phyloP scores from a whole-genome alignment of 1,140 invertebrate species.

The Eumeta japonica region DNA sequence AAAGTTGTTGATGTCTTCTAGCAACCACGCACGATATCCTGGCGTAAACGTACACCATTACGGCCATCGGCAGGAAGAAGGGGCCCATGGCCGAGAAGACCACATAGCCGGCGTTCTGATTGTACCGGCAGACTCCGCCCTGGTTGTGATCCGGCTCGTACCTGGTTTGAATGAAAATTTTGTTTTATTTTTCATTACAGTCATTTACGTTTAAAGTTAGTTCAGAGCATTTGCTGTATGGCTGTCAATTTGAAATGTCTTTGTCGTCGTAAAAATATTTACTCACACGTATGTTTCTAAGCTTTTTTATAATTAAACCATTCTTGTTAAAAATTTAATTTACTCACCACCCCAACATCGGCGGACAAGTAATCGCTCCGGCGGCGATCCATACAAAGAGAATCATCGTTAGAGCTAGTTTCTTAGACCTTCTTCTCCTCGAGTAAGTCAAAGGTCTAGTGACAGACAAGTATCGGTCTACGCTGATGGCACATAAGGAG shows the following conservation, averaged over 20 bases:
- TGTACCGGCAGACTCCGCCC: slow-evolving; percentile 68
- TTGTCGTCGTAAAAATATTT: no score
- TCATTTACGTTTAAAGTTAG: not conserved
- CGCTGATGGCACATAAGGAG: slow-evolving; percentile 77
- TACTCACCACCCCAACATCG: slow-evolving; percentile 77
- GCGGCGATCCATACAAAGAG: slow-evolving; percentile 80
- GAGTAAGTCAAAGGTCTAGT: slow-evolving; percentile 82
- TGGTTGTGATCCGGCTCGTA: slow-evolving; percentile 64
- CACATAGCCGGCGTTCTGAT: slow-evolving; percentile 81
- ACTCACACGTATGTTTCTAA: no score
- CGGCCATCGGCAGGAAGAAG: slow-evolving; percentile 86
- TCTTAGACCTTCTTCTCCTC: slow-evolving; percentile 71
- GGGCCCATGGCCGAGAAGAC: slow-evolving; percentile 90
- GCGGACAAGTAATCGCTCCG: slow-evolving; percentile 79
- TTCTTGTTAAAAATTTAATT: no score
- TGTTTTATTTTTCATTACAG: not conserved
- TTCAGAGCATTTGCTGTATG: no score
- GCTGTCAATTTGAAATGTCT: no score
- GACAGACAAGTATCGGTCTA: slow-evolving; percentile 86
- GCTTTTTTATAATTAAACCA: no score
- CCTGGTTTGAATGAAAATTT: slow-evolving; percentile 45
- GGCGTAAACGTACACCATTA: slow-evolving; percentile 90
- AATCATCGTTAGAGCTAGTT: slow-evolving; percentile 77
- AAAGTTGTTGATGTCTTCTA: slow-evolving; percentile 61
- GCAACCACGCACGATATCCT: slow-evolving; percentile 85